Percentiles rank a stretch among this genome's conserved stretches.
phyloP scores from a whole-genome alignment of 1,140 invertebrate genomes.

The Araneus ventricosus region DNA sequence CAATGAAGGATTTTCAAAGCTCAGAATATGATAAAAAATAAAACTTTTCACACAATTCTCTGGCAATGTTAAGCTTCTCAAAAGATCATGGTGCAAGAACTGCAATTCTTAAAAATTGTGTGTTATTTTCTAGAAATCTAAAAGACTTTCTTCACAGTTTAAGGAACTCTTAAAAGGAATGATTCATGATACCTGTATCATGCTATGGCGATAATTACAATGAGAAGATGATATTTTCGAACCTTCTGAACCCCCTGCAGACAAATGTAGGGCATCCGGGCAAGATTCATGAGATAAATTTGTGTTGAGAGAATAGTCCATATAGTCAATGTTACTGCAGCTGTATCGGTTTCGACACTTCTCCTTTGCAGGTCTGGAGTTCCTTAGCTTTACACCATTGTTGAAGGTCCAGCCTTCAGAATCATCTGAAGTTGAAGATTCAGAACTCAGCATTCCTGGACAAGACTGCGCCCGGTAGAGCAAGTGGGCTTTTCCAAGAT shows the following conservation, averaged over 20 bases:
- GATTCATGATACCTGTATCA: constrained; percentile 76
- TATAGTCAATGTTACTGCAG: constrained; percentile 75
- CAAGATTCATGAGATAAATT: constrained; percentile 59
- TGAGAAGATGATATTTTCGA: constrained; percentile 50
- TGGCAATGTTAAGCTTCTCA: constrained; percentile 16
- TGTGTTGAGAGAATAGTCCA: constrained; percentile 20
- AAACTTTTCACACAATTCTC: background rate
- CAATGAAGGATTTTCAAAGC: background rate
- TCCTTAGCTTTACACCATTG: constrained; percentile 29
- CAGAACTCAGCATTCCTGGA: constrained; percentile 72
- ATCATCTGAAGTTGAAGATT: background rate
- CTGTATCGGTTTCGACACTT: constrained; percentile 75
- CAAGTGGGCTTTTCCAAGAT: constrained; percentile 38
- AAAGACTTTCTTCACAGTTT: background rate
- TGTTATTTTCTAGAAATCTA: background rate
- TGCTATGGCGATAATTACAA: constrained; percentile 69
- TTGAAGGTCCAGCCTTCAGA: background rate
- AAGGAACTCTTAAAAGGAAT: constrained; percentile 71
- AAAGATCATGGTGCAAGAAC: constrained; percentile 3
- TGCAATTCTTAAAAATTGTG: background rate
- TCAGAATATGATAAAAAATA: background rate
- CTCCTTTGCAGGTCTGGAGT: background rate
- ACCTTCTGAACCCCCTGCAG: background rate
- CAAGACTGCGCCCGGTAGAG: constrained; percentile 75
- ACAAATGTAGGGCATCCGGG: constrained; percentile 52